These are phyloP conservation scores for Tetramorium bicarinatum DNA, from an alignment of 2,888 invertebrate genomes.

Conservation along the genomic window DNA sequence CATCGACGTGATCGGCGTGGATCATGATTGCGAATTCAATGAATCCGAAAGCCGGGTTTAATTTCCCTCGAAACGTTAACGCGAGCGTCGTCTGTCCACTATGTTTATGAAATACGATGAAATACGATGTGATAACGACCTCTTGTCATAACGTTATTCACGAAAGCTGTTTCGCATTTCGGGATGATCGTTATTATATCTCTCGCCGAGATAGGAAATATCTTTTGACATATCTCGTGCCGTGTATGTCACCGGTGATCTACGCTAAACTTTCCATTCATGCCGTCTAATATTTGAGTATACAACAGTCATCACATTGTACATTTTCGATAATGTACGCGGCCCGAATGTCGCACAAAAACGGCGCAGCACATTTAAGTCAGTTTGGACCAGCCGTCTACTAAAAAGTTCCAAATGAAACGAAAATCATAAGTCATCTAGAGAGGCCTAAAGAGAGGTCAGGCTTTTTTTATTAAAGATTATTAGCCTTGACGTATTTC, in stretches of 20 bases:
- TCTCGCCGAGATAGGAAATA: not conserved
- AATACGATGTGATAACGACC: not conserved
- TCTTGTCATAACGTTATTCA: not conserved
- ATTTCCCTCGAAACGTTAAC: not conserved
- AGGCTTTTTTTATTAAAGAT: not conserved
- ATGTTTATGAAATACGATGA: not conserved
- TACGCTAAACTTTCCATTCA: not conserved
- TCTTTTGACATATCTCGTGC: not conserved
- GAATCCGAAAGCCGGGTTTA: not conserved
- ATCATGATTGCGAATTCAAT: not conserved
- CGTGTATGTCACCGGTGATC: not conserved
- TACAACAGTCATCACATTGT: not conserved
- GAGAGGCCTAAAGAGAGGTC: not conserved
- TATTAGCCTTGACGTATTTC: conserved; percentile 68
- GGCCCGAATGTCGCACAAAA: not conserved
- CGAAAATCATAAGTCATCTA: not conserved
- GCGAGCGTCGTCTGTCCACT: not conserved
- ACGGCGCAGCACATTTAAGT: not conserved
- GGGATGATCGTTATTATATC: not conserved
- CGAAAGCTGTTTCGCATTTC: not conserved
- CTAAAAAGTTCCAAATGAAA: not conserved
- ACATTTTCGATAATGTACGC: too few species aligned
- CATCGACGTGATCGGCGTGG: not conserved
- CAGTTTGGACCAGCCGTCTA: not conserved
- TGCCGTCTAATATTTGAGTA: not conserved